Base-by-base conservation (phyloP, 92 coral and sea anemone species). In the Palythoa grandiflora region DNA sequence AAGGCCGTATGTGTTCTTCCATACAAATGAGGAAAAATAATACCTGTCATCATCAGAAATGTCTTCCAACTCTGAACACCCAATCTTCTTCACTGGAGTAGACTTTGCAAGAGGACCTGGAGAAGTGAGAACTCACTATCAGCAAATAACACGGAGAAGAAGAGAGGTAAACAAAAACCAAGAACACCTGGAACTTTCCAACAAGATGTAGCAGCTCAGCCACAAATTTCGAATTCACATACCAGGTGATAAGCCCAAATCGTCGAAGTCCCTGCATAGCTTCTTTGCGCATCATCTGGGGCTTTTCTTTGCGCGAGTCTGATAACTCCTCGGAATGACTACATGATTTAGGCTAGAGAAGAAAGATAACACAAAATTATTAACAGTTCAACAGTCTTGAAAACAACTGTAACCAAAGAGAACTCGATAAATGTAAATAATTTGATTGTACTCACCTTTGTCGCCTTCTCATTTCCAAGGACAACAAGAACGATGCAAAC, bases 271-370 rank as follows among this genome's bases (percentile, higher is more conserved):
- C 60, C 48, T 74, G 79, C 79, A 76, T 19, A 76, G 50, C 80
- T 76, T 76, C 63, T 40, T 38, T 51, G 55, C 55, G 55, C 55
- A 35, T 38, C 80, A 63, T 9, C 80, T 76, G 65, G 80, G 63
- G 47, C n/a, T 76, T 76, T 76, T 76, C 80, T 76, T 76, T 76
- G n/a, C 80, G 50, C 63, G 80, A 76, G 80, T 76, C 80, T 20
- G 80, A 19, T 54, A 48, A 20, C 39, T 51, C 80, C 80, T 76
- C 80, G 20, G 63, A 76, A 76, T 76, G 65, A 76, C 65, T 76
- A 76, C 80, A 12, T 76, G 63, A 76, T 76, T 35, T 15, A 76
- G 40, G 40, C 80, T 76, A 20, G 63, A 76, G 28, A 28, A 19
- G 80, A 28, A 50, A 44, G 57, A 44, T 50, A 44, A 44, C 57